Base-by-base conservation (phyloP, 2,797 vertebrate genomes). In the Apodemus agrarius region DNA sequence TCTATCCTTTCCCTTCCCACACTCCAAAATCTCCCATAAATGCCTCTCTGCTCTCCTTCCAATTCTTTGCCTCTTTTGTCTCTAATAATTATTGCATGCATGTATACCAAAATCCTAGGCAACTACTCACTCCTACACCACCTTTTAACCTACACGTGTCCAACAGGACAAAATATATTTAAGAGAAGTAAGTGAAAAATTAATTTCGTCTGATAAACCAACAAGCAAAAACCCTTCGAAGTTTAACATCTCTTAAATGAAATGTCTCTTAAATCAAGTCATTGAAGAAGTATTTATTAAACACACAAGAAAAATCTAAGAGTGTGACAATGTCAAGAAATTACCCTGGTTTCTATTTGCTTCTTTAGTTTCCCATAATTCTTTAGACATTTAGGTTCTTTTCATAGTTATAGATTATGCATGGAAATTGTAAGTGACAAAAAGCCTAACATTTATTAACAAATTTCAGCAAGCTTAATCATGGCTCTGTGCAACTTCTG, bases 181-280 rank as follows among this genome's bases (percentile, higher is more conserved):
- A 90, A 57, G 57, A 40, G 22, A 94, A 92, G 97, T 94, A 97
- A 94, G 80, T 90, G 26, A 91, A 96, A 94, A n/a, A 95, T 61
- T 61, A 26, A 67, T 97, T 96, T 96, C 40, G 24, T 82, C 26
- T 46, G 88, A 72, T 95, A 93, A 95, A 92, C 93, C 93, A 97
- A 54, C 22, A 87, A 94, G 16, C 10, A 92, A 46, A 87, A 87
- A 85, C 10, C 29, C 29, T 78, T 91, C 12, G 57, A 22, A 89
- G 37, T 78, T 93, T 86, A 52, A 52, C 16, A 3, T 34, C 11
- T 67, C 31, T 85, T 67, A 22, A 89, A 37, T 67, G 24, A 80
- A 80, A 79, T 31, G 16, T 86, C 4, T 90, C 34, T 90, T 96
- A 90, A 91, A 54, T 95, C 49, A 87, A 90, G 78, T 95, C 40